Percentiles rank a stretch among this genome's conserved stretches.
phyloP scores from a whole-genome alignment of 2,113 vertebrate species.

The Oryzias melastigma region DNA sequence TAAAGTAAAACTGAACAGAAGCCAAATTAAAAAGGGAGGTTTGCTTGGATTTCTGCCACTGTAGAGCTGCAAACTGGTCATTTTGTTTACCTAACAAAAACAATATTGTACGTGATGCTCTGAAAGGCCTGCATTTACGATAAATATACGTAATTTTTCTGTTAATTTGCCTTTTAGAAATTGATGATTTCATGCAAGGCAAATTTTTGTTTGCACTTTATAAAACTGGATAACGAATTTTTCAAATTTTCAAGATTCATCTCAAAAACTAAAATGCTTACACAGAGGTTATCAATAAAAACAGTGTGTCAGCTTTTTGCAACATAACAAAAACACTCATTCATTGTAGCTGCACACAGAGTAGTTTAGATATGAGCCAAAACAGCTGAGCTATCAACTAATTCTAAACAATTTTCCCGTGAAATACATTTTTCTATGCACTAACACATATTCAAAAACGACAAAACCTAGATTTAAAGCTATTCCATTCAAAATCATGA shows the following conservation, averaged over 20 bases:
- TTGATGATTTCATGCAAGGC: too few relatives aligned
- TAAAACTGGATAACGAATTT: neutral
- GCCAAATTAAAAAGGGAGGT: neutral
- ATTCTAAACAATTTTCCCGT: too few relatives aligned
- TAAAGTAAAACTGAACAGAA: slow-evolving; percentile 50
- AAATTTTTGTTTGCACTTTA: neutral
- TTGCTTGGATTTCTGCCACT: slow-evolving; percentile 29
- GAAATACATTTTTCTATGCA: too few relatives aligned
- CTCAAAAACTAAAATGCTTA: neutral
- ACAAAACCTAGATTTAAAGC: too few relatives aligned
- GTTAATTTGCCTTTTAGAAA: neutral
- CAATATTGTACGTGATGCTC: slow-evolving; percentile 29
- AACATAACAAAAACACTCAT: neutral
- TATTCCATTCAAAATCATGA: too few relatives aligned
- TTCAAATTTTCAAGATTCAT: neutral
- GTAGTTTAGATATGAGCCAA: too few relatives aligned
- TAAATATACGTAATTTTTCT: slow-evolving; percentile 2
- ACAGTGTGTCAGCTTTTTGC: too few relatives aligned
- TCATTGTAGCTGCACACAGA: neutral
- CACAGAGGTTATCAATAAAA: too few relatives aligned
- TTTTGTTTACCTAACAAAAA: slow-evolving; percentile 28
- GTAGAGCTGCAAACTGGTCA: slow-evolving; percentile 4
- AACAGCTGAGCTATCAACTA: too few relatives aligned
- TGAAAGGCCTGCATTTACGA: slow-evolving; percentile 11
- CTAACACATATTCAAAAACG: too few relatives aligned